Evolutionary conservation across 2,797 vertebrate genomes (phyloP), one percentile per base, ranked within the genome.

Genomic region (Sebastolobus alascanus): DNA sequence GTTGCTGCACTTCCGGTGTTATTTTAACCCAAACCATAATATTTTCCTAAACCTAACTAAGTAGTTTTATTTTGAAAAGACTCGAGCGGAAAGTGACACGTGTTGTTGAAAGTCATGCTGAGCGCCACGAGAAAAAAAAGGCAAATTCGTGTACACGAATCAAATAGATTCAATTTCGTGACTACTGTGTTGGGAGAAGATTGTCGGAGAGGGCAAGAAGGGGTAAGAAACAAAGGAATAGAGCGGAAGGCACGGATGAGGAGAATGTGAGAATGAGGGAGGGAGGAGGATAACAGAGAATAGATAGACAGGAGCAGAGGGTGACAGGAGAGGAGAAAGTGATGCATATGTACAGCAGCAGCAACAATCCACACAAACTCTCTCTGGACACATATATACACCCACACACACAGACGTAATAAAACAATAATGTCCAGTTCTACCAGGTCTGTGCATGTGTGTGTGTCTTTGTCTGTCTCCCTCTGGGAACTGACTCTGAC

Each of bases 401-500:
- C 55, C 73, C 68, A 61, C 33, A 6, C 37, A 63, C 66, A 69
- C 9, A 60, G 59, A 35, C 4, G 12, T 66, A 52, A 74, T 79
- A 68, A 79, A 69, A 84, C 73, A 80, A 38, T 73, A 76, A 71
- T 80, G 59, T 67, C 71, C 63, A 74, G 56, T 82, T 35, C 55
- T 8, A 29, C 64, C 61, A 59, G 46, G 27, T 59, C 35, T 80
- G 75, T 68, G 50, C 33, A 20, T 64, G 40, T 80, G 63, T 64
- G 29, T 77, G 64, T 35, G 18, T 46, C 10, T 59, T 10, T 79
- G 38, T 78, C 69, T 79, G 71, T 81, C 33, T 77, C 86, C 86
- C 84, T 87, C 63, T 80, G 89, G 80, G 90, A 90, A 56, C 82
- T 73, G 67, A 52, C 85, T 84, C 33, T 85, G 78, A 83, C 68